These are phyloP conservation scores for Aphelinus atriplicis DNA, from an alignment of 1,140 invertebrate genomes.

Conservation along the genomic window DNA sequence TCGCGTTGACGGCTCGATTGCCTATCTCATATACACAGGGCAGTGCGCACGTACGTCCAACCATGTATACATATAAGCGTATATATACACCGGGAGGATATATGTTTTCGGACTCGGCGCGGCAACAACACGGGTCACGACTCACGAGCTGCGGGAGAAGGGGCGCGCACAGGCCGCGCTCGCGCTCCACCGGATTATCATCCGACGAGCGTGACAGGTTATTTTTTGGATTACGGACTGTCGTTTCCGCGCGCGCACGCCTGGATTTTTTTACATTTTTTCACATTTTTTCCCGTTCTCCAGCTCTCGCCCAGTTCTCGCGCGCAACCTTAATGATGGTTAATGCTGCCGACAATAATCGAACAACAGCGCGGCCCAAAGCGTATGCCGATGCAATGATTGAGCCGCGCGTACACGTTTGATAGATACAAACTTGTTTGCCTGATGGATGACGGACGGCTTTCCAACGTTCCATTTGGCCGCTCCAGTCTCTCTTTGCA, in stretches of 20 bases:
- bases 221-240: slow-evolving; percentile 20
- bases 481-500: too few relatives aligned
- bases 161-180: too few relatives aligned
- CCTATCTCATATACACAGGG: neutral
- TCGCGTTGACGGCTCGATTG: slow-evolving; percentile 12
- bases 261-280: too few relatives aligned
- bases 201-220: slow-evolving; percentile 12
- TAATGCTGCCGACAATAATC: slow-evolving; percentile 1
- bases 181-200: slow-evolving; percentile 10
- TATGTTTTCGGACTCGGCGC: neutral
- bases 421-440: too few relatives aligned
- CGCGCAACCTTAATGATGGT: slow-evolving; percentile 5
- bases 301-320: too few relatives aligned
- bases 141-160: neutral
- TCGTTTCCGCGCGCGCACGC: too few relatives aligned
- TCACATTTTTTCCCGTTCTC: neutral
- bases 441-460: too few relatives aligned
- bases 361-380: too few relatives aligned
- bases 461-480: too few relatives aligned
- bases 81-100: neutral
- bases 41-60: neutral
- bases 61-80: neutral
- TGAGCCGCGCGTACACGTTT: too few relatives aligned
- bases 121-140: too few relatives aligned
- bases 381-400: too few relatives aligned